Evolutionary conservation across 1,140 invertebrate genomes (phyloP), one percentile per base, ranked within the genome.

Genomic region (Nasonia giraulti): DNA sequence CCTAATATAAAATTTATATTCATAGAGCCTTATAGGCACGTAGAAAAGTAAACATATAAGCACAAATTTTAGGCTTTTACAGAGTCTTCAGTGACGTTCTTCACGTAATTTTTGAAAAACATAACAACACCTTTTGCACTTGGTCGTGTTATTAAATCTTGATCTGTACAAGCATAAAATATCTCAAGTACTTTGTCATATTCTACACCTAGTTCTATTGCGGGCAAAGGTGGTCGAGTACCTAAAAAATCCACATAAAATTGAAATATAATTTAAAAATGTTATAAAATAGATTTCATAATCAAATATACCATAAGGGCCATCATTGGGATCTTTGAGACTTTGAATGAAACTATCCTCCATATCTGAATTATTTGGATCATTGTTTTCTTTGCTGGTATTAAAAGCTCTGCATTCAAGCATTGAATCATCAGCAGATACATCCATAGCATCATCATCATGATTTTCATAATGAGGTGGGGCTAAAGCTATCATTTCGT

Each of bases 401-500:
- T 74, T 68, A 83, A 87, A 27, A 14, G 62, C 14, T 69, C 11
- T 23, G 77, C 62, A 82, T 23, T 85, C 81, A 2, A 82, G 86
- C 50, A 88, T 87, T 55, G 47, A 90, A 83, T 90, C 85, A 80
- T 92, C 85, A 1, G 88, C 86, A 31, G 85, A 85, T 74, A 89
- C 88, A 37, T 93, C 91, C n/a, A 91, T 47, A 84, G 55, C 80
- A 33, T 93, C 91, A 33, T 91, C 87, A 10, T 87, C 78, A 77
- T 90, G 87, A 80, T 93, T 90, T 1, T 91, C 87, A n/a, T 62
- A 62, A 90, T 96, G 95, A n/a, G 97, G 96, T 11, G 95, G 91
- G 78, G 93, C 92, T 12, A 97, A 91, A 0, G 96, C 93, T 89
- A 97, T 93, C 94, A 97, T 97, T 94, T 97, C 97, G 95, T 96